Evolutionary conservation across 1,140 invertebrate species (phyloP).

Genomic region (Samia ricini): DNA sequence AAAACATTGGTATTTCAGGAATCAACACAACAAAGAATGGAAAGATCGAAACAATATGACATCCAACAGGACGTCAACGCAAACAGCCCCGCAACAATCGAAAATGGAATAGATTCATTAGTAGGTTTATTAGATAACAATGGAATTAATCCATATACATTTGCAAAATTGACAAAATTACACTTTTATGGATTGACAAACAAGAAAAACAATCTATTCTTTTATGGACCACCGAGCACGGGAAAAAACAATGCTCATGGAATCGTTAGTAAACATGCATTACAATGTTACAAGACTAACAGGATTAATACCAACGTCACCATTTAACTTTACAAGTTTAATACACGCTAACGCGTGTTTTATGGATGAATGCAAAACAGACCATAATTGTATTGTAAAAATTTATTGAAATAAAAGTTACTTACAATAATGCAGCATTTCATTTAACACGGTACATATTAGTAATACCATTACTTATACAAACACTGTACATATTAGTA

Average conservation of each 20-base stretch:
- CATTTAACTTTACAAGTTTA: constrained; percentile 32
- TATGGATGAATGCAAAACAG: constrained; percentile 34
- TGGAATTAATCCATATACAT: constrained; percentile 16
- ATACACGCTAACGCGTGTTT: constrained; percentile 40
- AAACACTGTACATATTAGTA: not conserved
- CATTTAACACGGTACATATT: not conserved
- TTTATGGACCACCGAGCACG: constrained; percentile 26
- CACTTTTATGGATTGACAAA: constrained; percentile 23
- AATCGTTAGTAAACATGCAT: constrained; percentile 19
- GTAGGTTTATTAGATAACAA: not conserved
- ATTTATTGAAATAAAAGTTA: not conserved
- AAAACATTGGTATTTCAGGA: not conserved
- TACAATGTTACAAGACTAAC: constrained; percentile 30
- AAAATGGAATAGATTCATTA: not conserved
- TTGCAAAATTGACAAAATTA: constrained; percentile 19
- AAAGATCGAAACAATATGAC: not conserved
- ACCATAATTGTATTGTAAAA: not conserved
- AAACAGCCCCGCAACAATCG: not conserved
- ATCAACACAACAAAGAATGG: not conserved
- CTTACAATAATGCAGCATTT: not conserved
- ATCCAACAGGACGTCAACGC: not conserved
- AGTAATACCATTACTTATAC: not conserved
- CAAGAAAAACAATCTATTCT: constrained; percentile 41
- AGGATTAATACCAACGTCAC: constrained; percentile 25
- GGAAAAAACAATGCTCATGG: constrained; percentile 42